Percentiles rank a stretch among this genome's conserved stretches.
Conservation (phyloP, 2,888 invertebrate species). For the Euproctis similis region DNA sequence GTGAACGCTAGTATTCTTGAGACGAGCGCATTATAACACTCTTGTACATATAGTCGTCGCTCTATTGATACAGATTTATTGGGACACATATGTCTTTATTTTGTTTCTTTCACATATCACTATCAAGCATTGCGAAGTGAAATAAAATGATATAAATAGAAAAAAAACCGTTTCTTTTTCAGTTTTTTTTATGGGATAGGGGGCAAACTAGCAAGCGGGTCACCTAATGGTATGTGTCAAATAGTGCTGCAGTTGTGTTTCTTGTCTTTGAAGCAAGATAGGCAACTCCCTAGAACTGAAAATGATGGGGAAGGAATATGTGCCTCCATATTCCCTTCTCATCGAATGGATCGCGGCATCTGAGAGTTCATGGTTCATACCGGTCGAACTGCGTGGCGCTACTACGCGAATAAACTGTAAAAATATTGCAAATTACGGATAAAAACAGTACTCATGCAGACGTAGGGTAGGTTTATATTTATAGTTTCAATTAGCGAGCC, state of each 20-base stretch:
- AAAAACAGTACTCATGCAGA: conserved; percentile 48
- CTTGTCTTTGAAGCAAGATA: too few relatives aligned
- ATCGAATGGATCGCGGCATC: too few relatives aligned
- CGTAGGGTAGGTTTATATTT: conserved; percentile 58
- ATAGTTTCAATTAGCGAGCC: conserved; percentile 67
- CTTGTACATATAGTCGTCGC: conserved; percentile 13
- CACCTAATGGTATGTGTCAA: too few relatives aligned
- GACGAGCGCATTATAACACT: conserved; percentile 26
- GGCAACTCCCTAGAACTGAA: too few relatives aligned
- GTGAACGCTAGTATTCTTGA: conserved; percentile 22
- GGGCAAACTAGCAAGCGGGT: too few relatives aligned
- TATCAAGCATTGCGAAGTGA: not conserved
- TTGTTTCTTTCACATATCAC: conserved; percentile 19
- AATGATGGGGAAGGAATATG: too few relatives aligned
- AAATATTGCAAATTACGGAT: conserved; percentile 42
- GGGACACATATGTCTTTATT: conserved; percentile 37
- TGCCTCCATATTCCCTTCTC: too few relatives aligned
- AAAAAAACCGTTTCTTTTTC: conserved; percentile 22
- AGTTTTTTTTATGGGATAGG: too few relatives aligned
- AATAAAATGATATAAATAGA: conserved; percentile 7
- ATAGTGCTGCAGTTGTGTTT: too few relatives aligned
- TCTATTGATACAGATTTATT: conserved; percentile 12
- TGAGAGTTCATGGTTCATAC: too few relatives aligned
- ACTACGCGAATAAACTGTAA: too few relatives aligned
- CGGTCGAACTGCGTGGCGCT: too few relatives aligned